These are phyloP conservation scores for Hydractinia echinata DNA, from an alignment of 30 jellyfish, hydroid and myxozoan species.

Conservation along the genomic window DNA sequence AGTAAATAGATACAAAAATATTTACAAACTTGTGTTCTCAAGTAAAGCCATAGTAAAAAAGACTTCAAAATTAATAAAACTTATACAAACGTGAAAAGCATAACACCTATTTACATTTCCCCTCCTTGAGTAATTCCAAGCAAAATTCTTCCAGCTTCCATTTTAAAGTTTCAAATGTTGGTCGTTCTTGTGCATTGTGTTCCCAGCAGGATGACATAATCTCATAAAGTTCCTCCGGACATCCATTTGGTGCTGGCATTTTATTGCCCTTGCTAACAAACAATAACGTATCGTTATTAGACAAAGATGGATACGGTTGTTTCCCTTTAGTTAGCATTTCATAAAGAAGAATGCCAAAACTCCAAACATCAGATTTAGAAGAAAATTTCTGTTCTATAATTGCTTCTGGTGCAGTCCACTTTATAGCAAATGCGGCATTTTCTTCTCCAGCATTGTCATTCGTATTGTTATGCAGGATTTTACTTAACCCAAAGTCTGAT, in stretches of 20 bases:
- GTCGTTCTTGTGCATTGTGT: background rate
- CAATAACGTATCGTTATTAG: background rate
- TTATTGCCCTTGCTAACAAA: conserved; percentile 11
- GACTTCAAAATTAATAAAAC: no score
- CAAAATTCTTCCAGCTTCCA: background rate
- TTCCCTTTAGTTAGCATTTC: conserved; percentile 23
- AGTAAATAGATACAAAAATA: no score
- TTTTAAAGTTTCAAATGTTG: background rate
- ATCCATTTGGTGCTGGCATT: background rate
- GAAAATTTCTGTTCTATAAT: background rate
- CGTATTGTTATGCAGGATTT: background rate
- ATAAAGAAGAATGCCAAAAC: conserved; percentile 26
- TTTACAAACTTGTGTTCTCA: no score
- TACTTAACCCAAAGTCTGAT: conserved; percentile 25
- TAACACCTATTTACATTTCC: no score
- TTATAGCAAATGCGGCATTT: background rate
- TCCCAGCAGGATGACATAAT: conserved; percentile 30
- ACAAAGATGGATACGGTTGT: conserved; percentile 15
- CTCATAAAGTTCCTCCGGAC: conserved; percentile 10
- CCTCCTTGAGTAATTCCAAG: no score
- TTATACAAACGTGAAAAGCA: no score
- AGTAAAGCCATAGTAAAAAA: no score
- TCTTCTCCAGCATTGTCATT: background rate
- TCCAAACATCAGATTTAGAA: conserved; percentile 29
- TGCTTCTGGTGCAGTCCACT: conserved; percentile 31